phyloP scores from a whole-genome alignment of 1,140 invertebrate genomes.

The Tribolium madens region DNA sequence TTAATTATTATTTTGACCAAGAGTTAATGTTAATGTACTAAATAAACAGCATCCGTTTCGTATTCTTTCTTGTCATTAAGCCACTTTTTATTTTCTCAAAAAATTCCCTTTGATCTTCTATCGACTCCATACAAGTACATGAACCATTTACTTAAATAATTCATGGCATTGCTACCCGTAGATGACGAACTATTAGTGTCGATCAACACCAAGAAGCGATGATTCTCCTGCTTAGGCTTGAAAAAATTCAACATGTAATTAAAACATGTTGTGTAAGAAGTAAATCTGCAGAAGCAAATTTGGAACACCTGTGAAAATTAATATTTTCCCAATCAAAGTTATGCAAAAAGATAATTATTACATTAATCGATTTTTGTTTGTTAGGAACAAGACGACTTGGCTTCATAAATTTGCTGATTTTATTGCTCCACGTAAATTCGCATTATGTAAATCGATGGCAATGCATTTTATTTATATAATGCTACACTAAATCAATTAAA shows the following conservation, averaged over 20 bases:
- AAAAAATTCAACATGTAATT: conserved; percentile 16
- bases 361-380: neutral
- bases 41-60: conserved; percentile 15
- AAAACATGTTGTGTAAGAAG: conserved; percentile 5
- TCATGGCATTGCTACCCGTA: neutral
- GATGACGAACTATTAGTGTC: conserved; percentile 2
- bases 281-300: conserved; percentile 1
- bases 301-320: neutral
- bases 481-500: neutral
- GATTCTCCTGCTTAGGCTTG: neutral
- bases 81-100: neutral
- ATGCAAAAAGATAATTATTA: conserved; percentile 12
- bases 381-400: neutral
- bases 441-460: neutral
- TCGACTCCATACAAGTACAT: conserved; percentile 1
- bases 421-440: neutral
- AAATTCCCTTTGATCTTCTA: neutral
- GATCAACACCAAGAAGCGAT: neutral
- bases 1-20: conserved; percentile 25
- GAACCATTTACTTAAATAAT: conserved; percentile 10
- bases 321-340: conserved; percentile 1
- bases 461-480: neutral
- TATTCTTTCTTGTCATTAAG: conserved; percentile 6
- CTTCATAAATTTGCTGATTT: neutral
- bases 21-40: neutral